phyloP scores from a whole-genome alignment of 2,797 vertebrate species.

The Microtus californicus region DNA sequence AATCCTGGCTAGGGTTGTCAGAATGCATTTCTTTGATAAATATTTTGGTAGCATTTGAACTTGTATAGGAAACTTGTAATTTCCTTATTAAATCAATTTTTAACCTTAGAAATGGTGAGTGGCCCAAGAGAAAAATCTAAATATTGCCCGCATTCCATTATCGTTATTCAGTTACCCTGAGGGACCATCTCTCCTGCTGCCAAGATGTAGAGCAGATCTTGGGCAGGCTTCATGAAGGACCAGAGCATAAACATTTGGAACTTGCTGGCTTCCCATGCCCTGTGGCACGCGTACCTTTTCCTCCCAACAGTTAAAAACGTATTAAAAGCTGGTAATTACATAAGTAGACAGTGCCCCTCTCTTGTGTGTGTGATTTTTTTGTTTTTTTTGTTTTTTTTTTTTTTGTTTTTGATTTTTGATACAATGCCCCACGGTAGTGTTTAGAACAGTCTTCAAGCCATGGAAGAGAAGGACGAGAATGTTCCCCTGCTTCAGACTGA shows the following conservation, averaged over 20 bases:
- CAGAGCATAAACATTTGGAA: conserved; percentile 32
- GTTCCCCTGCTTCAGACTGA: background rate
- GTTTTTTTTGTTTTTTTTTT: background rate
- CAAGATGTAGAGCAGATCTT: background rate
- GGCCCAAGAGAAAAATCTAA: conserved; percentile 64
- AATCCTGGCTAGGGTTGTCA: background rate
- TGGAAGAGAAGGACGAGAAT: background rate
- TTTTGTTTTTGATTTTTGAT: background rate
- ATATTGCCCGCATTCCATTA: conserved; percentile 27
- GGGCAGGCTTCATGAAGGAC: conserved; percentile 7
- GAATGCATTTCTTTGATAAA: conserved; percentile 41
- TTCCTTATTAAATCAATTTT: conserved; percentile 46
- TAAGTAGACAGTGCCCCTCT: background rate
- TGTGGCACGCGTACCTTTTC: background rate
- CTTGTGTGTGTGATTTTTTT: background rate
- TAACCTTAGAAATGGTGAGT: conserved; percentile 65
- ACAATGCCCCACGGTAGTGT: background rate
- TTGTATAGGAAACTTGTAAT: conserved; percentile 53
- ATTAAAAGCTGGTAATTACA: conserved; percentile 21
- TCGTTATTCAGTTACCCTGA: conserved; percentile 38
- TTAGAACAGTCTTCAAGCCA: background rate
- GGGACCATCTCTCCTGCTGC: conserved; percentile 26
- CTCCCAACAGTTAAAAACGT: background rate
- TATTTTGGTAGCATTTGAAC: conserved; percentile 70
- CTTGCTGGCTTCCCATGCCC: background rate